A percentile compares a stretch with the other conserved stretches of the same genome.
Evolutionary conservation across 1,140 invertebrate species (phyloP).

Genomic region (Penaeus japonicus): DNA sequence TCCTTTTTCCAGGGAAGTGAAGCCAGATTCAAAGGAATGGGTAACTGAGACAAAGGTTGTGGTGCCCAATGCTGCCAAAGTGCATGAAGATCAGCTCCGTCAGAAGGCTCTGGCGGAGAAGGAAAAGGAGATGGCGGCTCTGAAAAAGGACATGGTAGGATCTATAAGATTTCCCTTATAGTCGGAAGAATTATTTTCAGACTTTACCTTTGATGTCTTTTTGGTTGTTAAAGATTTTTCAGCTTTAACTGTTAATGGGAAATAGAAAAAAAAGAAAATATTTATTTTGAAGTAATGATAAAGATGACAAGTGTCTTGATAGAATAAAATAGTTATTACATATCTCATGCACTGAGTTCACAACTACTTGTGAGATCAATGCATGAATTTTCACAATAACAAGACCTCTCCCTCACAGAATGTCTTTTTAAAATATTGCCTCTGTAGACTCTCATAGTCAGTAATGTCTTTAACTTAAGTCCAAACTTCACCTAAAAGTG

Average conservation of each 20-base stretch:
- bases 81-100: slow-evolving; percentile 10
- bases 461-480: too few relatives aligned
- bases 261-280: too few relatives aligned
- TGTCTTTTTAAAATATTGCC: too few relatives aligned
- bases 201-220: background rate
- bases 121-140: slow-evolving; percentile 35
- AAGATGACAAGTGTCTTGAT: background rate
- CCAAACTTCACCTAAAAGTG: too few relatives aligned
- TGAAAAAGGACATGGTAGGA: slow-evolving; percentile 43
- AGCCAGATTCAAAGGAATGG: slow-evolving; percentile 36
- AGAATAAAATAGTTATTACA: background rate
- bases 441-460: too few relatives aligned
- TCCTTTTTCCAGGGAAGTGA: slow-evolving; percentile 14
- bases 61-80: background rate
- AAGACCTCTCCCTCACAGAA: too few relatives aligned
- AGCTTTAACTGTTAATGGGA: too few relatives aligned
- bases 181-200: background rate
- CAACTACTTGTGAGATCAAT: background rate
- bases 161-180: background rate
- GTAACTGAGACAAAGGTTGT: slow-evolving; percentile 31
- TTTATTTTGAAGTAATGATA: background rate
- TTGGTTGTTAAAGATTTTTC: background rate
- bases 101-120: slow-evolving; percentile 28
- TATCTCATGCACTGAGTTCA: background rate
- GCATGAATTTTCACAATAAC: background rate